phyloP scores from a whole-genome alignment of 1,140 invertebrate genomes.

The Drosophila funebris region DNA sequence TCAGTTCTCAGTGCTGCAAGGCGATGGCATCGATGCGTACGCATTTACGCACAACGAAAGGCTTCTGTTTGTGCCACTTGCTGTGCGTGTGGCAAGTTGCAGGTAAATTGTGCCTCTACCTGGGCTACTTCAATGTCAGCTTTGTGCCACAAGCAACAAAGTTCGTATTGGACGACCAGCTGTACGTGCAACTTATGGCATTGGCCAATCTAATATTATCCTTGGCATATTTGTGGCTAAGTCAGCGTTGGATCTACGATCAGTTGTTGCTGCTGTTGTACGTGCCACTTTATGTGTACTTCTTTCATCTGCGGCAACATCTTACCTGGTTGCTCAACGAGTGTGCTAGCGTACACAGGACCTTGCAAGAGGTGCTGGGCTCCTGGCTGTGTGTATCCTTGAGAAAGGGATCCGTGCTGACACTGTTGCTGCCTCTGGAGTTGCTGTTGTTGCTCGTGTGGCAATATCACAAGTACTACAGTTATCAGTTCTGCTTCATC shows the following conservation, averaged over 20 bases:
- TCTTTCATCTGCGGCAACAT: conserved; percentile 39
- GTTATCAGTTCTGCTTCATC: conserved; percentile 50
- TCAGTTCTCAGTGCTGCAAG: conserved; percentile 20
- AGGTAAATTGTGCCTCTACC: conserved; percentile 42
- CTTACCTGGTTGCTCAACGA: conserved; percentile 44
- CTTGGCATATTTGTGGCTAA: conserved; percentile 44
- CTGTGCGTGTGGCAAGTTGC: conserved; percentile 49
- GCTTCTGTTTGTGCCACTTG: conserved; percentile 62
- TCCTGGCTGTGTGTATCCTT: conserved; percentile 43
- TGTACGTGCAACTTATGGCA: conserved; percentile 54
- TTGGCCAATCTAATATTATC: conserved; percentile 24
- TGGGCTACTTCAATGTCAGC: conserved; percentile 56
- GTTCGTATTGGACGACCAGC: conserved; percentile 52
- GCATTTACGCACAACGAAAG: conserved; percentile 42
- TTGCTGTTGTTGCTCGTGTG: conserved; percentile 32
- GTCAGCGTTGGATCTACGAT: conserved; percentile 52
- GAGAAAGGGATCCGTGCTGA: conserved; percentile 31
- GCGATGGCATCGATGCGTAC: conserved; percentile 42
- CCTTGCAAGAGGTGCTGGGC: conserved; percentile 36
- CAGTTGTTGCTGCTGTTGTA: conserved; percentile 46
- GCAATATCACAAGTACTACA: conserved; percentile 48
- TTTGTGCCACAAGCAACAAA: neutral
- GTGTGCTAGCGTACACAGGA: conserved; percentile 23
- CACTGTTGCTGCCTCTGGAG: conserved; percentile 35
- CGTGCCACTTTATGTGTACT: conserved; percentile 54